Evolutionary conservation across 2,113 vertebrate genomes (phyloP), one percentile per base, ranked within the genome.

Genomic region (Sardina pilchardus): DNA sequence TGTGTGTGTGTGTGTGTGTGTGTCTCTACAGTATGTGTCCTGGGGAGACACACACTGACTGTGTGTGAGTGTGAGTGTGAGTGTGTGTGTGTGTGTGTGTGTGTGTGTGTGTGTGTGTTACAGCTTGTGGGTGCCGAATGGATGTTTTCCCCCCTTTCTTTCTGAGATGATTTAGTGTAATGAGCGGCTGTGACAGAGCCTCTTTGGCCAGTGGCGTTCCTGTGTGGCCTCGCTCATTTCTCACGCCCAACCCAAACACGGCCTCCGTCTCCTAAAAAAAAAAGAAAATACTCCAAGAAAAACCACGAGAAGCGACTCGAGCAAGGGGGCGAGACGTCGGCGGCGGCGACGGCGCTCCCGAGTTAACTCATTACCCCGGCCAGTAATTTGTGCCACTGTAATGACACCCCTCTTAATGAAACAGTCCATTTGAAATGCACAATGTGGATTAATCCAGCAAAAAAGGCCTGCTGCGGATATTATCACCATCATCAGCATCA

Each of bases 151-250:
- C 8, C 26, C 9, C 24, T 26, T 56, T 47, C 63, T 71, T 90
- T 90, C 86, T 88, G 87, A 89, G 89, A 88, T 93, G 92, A 94
- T 94, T 91, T 94, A 94, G 91, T 92, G 90, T 92, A 90, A 92
- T 87, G 91, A 84, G 84, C 89, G 30, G 85, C 45, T 87, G 43
- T 93, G 93, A 94, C 91, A 92, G 88, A 91, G 92, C 90, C 91
- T 92, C 91, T 92, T 30, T 71, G 88, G 92, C 90, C 92, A 94
- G 91, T 93, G 91, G 92, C 92, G 87, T 93, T 92, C 92, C 91
- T 86, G 88, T 88, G 84, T 87, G 81, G 59, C 34, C 83, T 16
- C 83, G 81, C 89, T 90, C 90, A 93, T 94, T 93, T 91, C 92
- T 93, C 92, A 94, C 36, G 88, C 87, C 85, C 86, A 67, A 14